Evolutionary conservation across 2,888 invertebrate species (phyloP).

Genomic region (Rhopalosiphum nymphaeae): DNA sequence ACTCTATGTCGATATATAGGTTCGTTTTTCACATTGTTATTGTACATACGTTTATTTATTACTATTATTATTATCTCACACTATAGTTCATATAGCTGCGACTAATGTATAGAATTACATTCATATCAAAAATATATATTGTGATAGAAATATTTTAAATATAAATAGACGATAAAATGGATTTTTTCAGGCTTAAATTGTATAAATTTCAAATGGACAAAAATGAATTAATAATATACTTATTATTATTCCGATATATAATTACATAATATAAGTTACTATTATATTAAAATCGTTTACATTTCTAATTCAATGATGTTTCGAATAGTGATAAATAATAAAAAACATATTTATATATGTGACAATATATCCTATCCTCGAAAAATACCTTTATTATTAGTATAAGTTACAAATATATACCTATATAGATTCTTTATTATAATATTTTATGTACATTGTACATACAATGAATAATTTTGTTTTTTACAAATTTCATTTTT

Average conservation of each 20-base stretch:
- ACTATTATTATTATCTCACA: slow-evolving; percentile 24
- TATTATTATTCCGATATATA: not conserved
- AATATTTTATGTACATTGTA: not conserved
- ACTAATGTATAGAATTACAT: not conserved
- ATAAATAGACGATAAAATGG: not conserved
- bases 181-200: not conserved
- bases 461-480: not conserved
- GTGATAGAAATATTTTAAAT: not conserved
- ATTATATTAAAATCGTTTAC: not conserved
- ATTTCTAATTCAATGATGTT: not conserved
- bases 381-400: not conserved
- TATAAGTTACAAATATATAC: too few relatives aligned
- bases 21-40: not conserved
- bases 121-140: not conserved
- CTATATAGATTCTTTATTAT: too few relatives aligned
- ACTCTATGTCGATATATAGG: slow-evolving; percentile 23
- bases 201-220: not conserved
- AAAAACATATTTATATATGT: not conserved
- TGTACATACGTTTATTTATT: not conserved
- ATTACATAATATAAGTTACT: not conserved
- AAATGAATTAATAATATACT: not conserved
- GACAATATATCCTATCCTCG: not conserved
- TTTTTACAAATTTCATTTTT: not conserved
- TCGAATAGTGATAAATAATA: not conserved
- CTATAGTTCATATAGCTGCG: not conserved